Base-by-base conservation (phyloP, 2,797 vertebrate genomes). In the Crenuchus spilurus region DNA sequence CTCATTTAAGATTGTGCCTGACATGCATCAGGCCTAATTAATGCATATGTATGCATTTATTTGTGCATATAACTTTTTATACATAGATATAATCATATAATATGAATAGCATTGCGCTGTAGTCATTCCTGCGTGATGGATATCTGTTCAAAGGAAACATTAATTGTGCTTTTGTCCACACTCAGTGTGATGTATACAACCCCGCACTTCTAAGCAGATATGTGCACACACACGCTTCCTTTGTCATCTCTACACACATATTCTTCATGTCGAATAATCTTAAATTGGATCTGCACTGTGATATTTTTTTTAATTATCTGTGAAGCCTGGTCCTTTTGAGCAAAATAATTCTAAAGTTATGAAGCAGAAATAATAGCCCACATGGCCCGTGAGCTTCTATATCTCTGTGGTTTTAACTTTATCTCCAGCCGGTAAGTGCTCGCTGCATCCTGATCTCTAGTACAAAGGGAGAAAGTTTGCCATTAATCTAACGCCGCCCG, bases 221-320 rank as follows among this genome's bases (percentile, higher is more conserved):
- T 39, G 20, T 46, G 7, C 33, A 66, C 66, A 28, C 37, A 71
- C 55, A 63, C 52, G 39, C 41, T 73, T 77, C 58, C 11, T 39
- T 71, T 62, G 68, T 35, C 52, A 58, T 66, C 49, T 55, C 30
- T 10, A 20, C 75, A 78, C 84, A 82, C 80, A 87, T 85, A 90
- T 88, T 87, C 84, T 84, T 90, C 83, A 83, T 88, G 88, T 86
- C 84, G 84, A 84, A 84, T 88, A 85, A 88, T 91, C 91, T 91
- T 74, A 92, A 88, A 88, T 91, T 89, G 87, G 91, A 90, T 94
- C 92, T 91, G 91, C 88, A 91, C 89, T 86, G 87, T 85, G 92
- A 85, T 65, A 11, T 84, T 84, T 91, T 91, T 84, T 90, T 87
- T 91, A 93, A 92, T 95, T 93, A 92, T 92, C 87, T 88, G 83